Evolutionary conservation across 2,888 invertebrate genomes (phyloP).

Genomic region (Aporophyla nigra): DNA sequence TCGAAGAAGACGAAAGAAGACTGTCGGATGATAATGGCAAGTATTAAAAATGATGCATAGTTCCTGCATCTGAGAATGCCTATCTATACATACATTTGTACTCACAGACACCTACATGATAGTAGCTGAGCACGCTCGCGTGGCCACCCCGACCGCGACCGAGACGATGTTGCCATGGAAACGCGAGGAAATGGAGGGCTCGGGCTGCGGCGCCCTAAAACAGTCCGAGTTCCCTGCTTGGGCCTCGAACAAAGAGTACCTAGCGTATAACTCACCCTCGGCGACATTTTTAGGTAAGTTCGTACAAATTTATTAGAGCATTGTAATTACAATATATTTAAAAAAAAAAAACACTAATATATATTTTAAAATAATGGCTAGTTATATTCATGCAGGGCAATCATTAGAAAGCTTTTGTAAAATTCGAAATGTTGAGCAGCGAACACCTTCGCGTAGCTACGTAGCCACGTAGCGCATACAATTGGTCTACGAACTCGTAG

Average conservation of each 20-base stretch:
- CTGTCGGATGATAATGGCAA: conserved; percentile 87
- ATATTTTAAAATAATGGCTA: not conserved
- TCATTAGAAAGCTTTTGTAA: conserved; percentile 28
- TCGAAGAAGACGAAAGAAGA: conserved; percentile 89
- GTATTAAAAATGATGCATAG: conserved; percentile 23
- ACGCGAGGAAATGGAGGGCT: conserved; percentile 94
- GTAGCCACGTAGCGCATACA: conserved; percentile 49
- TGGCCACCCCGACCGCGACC: conserved; percentile 96
- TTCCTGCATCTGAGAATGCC: conserved; percentile 3
- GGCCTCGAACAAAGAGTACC: conserved; percentile 98
- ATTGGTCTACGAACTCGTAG: conserved; percentile 33
- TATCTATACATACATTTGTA: conserved; percentile 32
- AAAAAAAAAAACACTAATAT: not conserved
- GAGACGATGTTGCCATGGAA: conserved; percentile 98
- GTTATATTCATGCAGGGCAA: conserved; percentile 3
- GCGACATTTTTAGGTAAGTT: conserved; percentile 96
- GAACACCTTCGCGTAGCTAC: conserved; percentile 41
- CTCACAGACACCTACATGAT: conserved; percentile 84
- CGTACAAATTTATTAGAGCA: not conserved
- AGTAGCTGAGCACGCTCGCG: conserved; percentile 93
- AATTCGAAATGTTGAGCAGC: conserved; percentile 7
- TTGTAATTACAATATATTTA: not conserved
- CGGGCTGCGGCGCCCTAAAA: conserved; percentile 92
- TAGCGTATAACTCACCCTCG: conserved; percentile 97
- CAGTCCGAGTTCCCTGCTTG: conserved; percentile 98